phyloP scores from a whole-genome alignment of 2,113 vertebrate genomes.

The Solea senegalensis region DNA sequence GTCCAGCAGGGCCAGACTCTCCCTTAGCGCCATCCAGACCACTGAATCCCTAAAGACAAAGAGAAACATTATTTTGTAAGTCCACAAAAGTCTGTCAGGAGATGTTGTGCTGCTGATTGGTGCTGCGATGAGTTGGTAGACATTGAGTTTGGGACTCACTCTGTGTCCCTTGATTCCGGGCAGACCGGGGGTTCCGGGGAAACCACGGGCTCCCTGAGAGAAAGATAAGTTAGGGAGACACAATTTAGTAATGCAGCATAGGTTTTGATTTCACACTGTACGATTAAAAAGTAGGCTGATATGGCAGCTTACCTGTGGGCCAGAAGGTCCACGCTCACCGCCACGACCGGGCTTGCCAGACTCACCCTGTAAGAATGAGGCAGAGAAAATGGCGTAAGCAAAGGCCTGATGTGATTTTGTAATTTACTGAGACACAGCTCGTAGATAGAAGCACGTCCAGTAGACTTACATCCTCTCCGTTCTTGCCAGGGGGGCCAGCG shows the following conservation, averaged over 20 bases:
- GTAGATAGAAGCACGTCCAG: not conserved
- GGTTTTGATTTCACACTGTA: not conserved
- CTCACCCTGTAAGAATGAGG: constrained; percentile 86
- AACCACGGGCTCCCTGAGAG: constrained; percentile 92
- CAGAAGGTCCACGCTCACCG: constrained; percentile 92
- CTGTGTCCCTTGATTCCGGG: constrained; percentile 99
- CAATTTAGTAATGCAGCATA: not conserved
- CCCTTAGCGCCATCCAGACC: constrained; percentile 98
- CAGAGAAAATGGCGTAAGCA: not conserved
- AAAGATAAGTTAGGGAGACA: not conserved
- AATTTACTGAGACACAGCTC: not conserved
- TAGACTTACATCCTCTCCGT: constrained; percentile 94
- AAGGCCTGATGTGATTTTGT: not conserved
- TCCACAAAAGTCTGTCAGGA: not conserved
- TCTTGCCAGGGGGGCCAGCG: constrained; percentile 94
- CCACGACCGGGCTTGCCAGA: constrained; percentile 93
- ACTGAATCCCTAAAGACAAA: constrained; percentile 89
- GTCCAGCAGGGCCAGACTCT: constrained; percentile 92
- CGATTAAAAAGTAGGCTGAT: too few species aligned
- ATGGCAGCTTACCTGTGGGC: constrained; percentile 89
- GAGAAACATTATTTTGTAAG: not conserved
- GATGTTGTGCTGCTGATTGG: not conserved
- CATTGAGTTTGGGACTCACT: constrained; percentile 81
- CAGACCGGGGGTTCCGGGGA: constrained; percentile 96
- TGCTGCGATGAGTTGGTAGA: not conserved